Conservation (phyloP, 2,888 invertebrate genomes). For the Rotaria socialis region DNA sequence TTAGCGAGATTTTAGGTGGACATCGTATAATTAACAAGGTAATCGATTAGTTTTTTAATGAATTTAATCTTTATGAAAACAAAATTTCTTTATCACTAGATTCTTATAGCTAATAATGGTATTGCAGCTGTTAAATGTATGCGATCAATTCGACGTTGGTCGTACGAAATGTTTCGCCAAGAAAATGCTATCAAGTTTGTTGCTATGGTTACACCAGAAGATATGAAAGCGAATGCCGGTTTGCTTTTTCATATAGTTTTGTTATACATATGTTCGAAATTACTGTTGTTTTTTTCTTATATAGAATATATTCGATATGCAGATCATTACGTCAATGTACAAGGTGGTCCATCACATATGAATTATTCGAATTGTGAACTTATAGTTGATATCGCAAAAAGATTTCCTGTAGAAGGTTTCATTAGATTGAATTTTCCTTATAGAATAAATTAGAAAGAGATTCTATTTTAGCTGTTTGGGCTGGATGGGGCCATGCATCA, state of each 20-base stretch:
- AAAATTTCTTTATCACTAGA: background rate
- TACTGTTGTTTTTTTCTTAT: background rate
- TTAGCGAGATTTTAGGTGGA: background rate
- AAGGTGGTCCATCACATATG: constrained; percentile 95
- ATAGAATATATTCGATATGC: constrained; percentile 94
- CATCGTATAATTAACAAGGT: background rate
- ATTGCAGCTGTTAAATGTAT: constrained; percentile 98
- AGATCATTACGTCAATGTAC: constrained; percentile 95
- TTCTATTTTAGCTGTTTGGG: constrained; percentile 77
- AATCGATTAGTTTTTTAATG: background rate
- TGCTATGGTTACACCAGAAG: constrained; percentile 97
- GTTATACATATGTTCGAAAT: background rate
- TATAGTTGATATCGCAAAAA: constrained; percentile 87
- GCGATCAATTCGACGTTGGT: constrained; percentile 91
- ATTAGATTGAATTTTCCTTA: background rate
- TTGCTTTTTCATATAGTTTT: background rate
- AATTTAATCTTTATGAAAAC: background rate
- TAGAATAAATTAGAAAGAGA: background rate
- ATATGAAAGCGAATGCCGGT: constrained; percentile 72
- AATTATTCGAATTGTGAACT: constrained; percentile 98
- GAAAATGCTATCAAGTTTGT: constrained; percentile 89
- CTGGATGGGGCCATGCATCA: constrained; percentile 99
- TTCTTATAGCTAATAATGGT: constrained; percentile 94
- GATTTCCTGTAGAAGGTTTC: constrained; percentile 75
- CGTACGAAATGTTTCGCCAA: constrained; percentile 96